These are phyloP conservation scores for Anthoscopus minutus DNA, from an alignment of 2,113 vertebrate species.

Conservation along the genomic window DNA sequence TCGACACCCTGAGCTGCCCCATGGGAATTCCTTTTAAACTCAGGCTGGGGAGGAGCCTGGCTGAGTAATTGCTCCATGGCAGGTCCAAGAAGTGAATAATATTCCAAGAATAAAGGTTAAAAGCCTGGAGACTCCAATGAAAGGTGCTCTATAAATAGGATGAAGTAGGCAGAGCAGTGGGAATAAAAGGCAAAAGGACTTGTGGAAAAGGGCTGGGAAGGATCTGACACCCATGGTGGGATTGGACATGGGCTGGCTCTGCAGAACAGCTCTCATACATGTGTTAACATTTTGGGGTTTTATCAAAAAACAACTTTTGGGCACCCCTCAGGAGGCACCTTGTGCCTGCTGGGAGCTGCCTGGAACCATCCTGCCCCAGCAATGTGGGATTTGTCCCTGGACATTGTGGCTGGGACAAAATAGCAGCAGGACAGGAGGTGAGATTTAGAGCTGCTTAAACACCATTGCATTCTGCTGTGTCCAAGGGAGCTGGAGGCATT, in stretches of 20 bases:
- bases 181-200: neutral
- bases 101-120: conserved; percentile 55
- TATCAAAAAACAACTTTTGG: neutral
- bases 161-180: neutral
- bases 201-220: neutral
- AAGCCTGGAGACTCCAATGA: neutral
- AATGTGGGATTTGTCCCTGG: neutral
- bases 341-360: neutral
- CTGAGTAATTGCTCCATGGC: neutral
- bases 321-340: neutral
- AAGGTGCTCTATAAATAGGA: conserved; percentile 8
- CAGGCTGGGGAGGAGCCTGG: neutral
- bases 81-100: conserved; percentile 49
- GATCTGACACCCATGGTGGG: neutral
- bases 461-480: neutral
- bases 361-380: neutral
- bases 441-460: neutral
- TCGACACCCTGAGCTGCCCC: neutral
- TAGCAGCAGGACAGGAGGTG: neutral
- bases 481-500: neutral
- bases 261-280: neutral
- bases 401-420: neutral
- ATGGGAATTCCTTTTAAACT: conserved; percentile 38
- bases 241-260: neutral
- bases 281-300: neutral